These are phyloP conservation scores for Anolis apletophallus DNA, from an alignment of 2,797 vertebrate species.

Conservation along the genomic window DNA sequence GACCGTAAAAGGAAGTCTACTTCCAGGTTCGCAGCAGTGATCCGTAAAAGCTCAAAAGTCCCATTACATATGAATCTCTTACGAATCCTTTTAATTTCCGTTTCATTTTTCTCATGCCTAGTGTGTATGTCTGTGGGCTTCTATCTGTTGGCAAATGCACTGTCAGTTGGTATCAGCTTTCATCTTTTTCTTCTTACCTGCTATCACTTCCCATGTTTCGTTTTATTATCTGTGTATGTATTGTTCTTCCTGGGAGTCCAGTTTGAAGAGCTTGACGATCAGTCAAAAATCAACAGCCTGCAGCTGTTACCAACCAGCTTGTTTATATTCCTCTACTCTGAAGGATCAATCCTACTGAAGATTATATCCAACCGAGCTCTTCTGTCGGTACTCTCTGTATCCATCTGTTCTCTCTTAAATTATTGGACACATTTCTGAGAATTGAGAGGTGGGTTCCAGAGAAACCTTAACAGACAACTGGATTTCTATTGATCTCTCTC, in stretches of 20 bases:
- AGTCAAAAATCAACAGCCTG: background rate
- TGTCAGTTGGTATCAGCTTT: no score
- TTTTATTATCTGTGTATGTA: background rate
- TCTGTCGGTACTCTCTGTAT: background rate
- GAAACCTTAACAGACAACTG: background rate
- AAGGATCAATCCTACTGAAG: background rate
- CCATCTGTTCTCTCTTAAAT: background rate
- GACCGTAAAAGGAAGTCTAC: no score
- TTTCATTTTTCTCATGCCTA: no score
- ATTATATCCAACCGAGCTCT: background rate
- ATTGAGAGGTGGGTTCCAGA: background rate
- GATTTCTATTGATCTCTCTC: background rate
- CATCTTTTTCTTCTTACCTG: background rate
- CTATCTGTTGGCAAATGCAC: no score
- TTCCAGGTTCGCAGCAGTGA: no score
- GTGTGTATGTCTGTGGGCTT: no score
- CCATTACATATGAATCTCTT: no score
- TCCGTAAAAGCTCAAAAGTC: no score
- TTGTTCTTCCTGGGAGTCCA: background rate
- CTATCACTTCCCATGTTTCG: background rate
- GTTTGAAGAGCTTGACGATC: slow-evolving; percentile 7
- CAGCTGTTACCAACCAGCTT: background rate
- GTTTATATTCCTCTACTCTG: background rate
- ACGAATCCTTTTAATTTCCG: no score
- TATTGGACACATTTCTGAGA: background rate